Percentiles rank a stretch among this genome's conserved stretches.
phyloP scores from a whole-genome alignment of 2,888 invertebrate species.

The Morpho achilles region DNA sequence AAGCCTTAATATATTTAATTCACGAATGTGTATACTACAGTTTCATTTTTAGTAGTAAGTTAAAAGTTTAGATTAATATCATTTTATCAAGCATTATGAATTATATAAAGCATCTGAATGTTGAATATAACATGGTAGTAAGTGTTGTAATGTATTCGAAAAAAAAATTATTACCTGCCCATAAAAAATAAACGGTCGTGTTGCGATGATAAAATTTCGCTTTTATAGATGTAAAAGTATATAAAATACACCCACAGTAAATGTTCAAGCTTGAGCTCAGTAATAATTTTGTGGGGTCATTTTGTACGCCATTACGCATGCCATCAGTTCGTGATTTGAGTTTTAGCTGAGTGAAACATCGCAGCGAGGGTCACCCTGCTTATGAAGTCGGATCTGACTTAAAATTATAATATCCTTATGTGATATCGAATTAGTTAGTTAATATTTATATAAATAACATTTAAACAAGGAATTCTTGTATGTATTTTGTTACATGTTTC shows the following conservation, averaged over 20 bases:
- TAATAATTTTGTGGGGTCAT: slow-evolving; percentile 53
- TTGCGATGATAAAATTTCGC: slow-evolving; percentile 65
- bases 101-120: no score
- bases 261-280: slow-evolving; percentile 37
- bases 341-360: slow-evolving; percentile 20
- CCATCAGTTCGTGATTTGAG: slow-evolving; percentile 15
- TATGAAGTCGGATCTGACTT: slow-evolving; percentile 11
- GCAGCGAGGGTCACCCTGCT: slow-evolving; percentile 6
- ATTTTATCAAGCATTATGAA: no score
- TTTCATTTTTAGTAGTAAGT: no score
- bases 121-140: background rate
- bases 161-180: slow-evolving; percentile 65
- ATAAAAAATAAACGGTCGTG: slow-evolving; percentile 67
- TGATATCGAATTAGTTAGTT: no score
- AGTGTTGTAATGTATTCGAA: slow-evolving; percentile 51
- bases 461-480: no score
- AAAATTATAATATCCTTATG: background rate
- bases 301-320: slow-evolving; percentile 36
- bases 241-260: slow-evolving; percentile 25
- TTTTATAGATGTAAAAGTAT: slow-evolving; percentile 58
- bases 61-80: no score
- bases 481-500: no score
- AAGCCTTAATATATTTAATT: no score
- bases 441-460: no score
- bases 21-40: no score